phyloP scores from a whole-genome alignment of 2,797 vertebrate species.

The Sylvia borin region DNA sequence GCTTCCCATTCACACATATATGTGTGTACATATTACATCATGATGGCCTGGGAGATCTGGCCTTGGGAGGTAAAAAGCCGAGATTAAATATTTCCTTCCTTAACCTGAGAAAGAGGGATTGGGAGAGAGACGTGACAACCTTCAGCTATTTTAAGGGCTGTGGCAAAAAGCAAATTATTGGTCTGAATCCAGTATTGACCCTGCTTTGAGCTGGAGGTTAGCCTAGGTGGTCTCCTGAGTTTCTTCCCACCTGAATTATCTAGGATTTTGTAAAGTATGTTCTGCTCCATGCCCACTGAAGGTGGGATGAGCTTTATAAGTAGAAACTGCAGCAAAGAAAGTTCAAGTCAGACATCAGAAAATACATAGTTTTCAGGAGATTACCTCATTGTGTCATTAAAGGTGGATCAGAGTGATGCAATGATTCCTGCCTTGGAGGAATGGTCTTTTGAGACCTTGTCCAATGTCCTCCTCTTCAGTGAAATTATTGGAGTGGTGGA shows the following conservation, averaged over 20 bases:
- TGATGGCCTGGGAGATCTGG: background rate
- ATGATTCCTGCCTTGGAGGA: background rate
- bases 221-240: background rate
- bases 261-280: background rate
- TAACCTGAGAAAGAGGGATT: background rate
- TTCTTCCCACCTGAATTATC: background rate
- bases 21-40: background rate
- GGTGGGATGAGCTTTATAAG: background rate
- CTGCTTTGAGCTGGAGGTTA: background rate
- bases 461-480: background rate
- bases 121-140: background rate
- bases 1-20: background rate
- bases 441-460: background rate
- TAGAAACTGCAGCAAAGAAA: background rate
- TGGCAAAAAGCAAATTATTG: background rate
- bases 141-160: background rate
- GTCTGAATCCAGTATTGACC: background rate
- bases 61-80: background rate
- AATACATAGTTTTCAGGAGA: fast-evolving
- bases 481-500: background rate
- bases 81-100: background rate
- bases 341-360: background rate
- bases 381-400: background rate
- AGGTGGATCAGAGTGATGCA: background rate
- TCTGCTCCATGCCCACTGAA: background rate